phyloP scores from a whole-genome alignment of 2,888 invertebrate species.

The Nezara viridula region DNA sequence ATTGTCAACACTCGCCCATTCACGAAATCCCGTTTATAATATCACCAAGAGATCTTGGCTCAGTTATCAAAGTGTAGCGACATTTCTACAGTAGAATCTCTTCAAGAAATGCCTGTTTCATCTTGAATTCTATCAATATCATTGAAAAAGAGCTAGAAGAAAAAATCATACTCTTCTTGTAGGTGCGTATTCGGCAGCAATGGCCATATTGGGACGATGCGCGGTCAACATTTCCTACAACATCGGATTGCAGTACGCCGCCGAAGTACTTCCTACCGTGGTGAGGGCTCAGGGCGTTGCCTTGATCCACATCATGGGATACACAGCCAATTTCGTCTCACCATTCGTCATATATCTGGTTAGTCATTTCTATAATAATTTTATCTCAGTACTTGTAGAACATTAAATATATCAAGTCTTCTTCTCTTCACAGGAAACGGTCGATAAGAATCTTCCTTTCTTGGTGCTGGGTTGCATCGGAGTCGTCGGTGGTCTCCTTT shows the following conservation, averaged over 20 bases:
- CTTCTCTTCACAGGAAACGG: slow-evolving; percentile 73
- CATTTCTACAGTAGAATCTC: too few species aligned
- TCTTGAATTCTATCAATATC: too few species aligned
- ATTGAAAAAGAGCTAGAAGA: too few species aligned
- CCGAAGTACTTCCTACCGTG: slow-evolving; percentile 88
- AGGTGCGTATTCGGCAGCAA: slow-evolving; percentile 81
- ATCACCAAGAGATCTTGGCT: too few species aligned
- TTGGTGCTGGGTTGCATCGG: slow-evolving; percentile 84
- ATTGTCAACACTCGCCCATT: too few species aligned
- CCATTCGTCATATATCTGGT: slow-evolving; percentile 89
- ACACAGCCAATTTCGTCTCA: slow-evolving; percentile 84
- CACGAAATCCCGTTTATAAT: too few species aligned
- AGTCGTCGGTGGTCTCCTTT: slow-evolving; percentile 81
- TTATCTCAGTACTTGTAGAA: slow-evolving; percentile 1
- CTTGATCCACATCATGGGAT: slow-evolving; percentile 89
- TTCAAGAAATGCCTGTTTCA: too few species aligned
- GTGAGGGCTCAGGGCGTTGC: slow-evolving; percentile 90
- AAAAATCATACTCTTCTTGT: slow-evolving; percentile 58
- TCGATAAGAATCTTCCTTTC: slow-evolving; percentile 81
- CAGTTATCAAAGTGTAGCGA: too few species aligned
- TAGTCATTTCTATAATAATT: slow-evolving; percentile 67
- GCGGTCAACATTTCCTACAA: slow-evolving; percentile 92
- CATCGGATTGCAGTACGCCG: slow-evolving; percentile 90
- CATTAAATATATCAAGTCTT: slow-evolving; percentile 34
- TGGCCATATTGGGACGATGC: slow-evolving; percentile 87